Evolutionary conservation across 2,797 vertebrate genomes (phyloP).

Genomic region (Lacerta agilis): DNA sequence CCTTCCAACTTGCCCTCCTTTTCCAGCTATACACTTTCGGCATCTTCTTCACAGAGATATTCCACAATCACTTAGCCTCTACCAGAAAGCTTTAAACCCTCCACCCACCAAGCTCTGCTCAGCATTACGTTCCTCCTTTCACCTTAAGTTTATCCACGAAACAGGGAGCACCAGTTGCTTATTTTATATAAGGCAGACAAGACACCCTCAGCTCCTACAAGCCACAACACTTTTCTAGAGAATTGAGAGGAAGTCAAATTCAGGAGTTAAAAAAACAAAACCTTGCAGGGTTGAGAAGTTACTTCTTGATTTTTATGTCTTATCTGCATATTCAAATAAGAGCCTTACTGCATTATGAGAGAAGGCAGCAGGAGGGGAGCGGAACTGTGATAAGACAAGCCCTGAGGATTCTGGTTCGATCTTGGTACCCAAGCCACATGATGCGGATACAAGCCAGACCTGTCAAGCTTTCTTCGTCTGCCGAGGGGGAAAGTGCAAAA

Average conservation of each 20-base stretch:
- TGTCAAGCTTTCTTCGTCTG: constrained; percentile 16
- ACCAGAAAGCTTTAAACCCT: not conserved
- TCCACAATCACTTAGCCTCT: not conserved
- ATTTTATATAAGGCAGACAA: not conserved
- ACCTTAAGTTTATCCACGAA: not conserved
- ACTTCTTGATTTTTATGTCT: constrained; percentile 52
- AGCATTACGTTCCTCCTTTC: constrained; percentile 36
- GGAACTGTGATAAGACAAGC: constrained; percentile 36
- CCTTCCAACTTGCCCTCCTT: not conserved
- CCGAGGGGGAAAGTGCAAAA: constrained; percentile 32
- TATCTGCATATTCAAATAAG: constrained; percentile 49
- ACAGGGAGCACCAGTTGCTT: not conserved
- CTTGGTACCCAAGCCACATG: constrained; percentile 8
- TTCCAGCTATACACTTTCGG: not conserved
- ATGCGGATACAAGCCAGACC: constrained; percentile 4
- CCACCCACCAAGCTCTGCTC: not conserved
- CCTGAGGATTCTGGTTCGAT: constrained; percentile 49
- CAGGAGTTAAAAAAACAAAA: constrained; percentile 34
- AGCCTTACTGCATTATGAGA: constrained; percentile 53
- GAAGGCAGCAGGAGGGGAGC: constrained; percentile 1
- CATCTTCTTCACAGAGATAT: not conserved
- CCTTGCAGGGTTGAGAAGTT: constrained; percentile 16
- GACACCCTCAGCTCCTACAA: not conserved
- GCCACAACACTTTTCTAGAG: constrained; percentile 37
- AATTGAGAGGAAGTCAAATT: not conserved